phyloP scores from a whole-genome alignment of 1,140 invertebrate species.

The Caligus rogercresseyi region DNA sequence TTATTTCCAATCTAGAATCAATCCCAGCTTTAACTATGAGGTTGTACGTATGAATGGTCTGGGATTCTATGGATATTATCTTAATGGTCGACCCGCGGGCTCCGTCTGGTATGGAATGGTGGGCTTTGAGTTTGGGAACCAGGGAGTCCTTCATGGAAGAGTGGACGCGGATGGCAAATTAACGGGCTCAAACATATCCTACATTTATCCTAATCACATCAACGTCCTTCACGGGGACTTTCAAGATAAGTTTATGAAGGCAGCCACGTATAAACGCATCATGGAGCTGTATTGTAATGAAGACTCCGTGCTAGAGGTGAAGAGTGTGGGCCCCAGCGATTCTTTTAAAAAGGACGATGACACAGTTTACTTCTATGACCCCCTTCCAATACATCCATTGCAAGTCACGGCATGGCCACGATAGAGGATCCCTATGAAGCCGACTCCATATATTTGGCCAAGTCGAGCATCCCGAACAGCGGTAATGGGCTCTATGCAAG shows the following conservation, averaged over 20 bases:
- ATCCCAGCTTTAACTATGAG: neutral
- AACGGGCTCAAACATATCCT: neutral
- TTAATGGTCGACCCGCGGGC: neutral
- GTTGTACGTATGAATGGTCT: neutral
- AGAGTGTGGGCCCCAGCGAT: neutral
- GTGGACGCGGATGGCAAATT: neutral
- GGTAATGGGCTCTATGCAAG: neutral
- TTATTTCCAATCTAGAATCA: neutral
- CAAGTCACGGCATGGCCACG: neutral
- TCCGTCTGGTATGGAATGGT: neutral
- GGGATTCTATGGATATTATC: neutral
- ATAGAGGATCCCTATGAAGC: neutral
- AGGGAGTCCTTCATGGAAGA: neutral
- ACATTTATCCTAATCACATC: neutral
- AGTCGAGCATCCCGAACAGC: neutral
- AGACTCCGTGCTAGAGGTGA: neutral
- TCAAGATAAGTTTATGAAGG: neutral
- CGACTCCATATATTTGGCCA: neutral
- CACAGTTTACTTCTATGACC: neutral
- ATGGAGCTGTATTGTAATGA: neutral
- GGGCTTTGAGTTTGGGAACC: neutral
- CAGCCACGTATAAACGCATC: neutral
- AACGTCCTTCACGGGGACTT: neutral
- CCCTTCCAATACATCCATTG: neutral
- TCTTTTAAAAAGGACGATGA: neutral